Evolutionary conservation across 2,113 vertebrate species (phyloP).

Genomic region (Aegotheles bennettii): DNA sequence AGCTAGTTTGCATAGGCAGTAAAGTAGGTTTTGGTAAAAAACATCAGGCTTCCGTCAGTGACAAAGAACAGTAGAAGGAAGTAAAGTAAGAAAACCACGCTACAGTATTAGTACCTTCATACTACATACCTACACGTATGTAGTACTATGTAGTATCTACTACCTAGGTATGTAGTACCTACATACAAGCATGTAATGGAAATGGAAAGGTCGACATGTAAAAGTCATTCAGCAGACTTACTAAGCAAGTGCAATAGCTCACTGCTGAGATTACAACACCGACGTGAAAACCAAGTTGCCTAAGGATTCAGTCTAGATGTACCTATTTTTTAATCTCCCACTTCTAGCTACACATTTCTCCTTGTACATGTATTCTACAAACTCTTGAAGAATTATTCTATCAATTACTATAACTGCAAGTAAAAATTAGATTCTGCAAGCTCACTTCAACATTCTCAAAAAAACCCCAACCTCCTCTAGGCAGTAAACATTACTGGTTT

Average conservation of each 20-base stretch:
- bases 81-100: background rate
- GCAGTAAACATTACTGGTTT: background rate
- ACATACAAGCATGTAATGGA: background rate
- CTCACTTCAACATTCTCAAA: background rate
- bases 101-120: background rate
- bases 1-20: background rate
- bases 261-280: background rate
- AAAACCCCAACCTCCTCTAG: background rate
- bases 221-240: background rate
- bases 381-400: background rate
- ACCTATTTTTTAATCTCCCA: background rate
- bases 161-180: too few relatives aligned
- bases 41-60: accelerated
- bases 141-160: too few relatives aligned
- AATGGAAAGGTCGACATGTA: background rate
- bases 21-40: background rate
- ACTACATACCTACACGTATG: too few relatives aligned
- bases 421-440: background rate
- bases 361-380: background rate
- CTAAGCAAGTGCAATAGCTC: background rate
- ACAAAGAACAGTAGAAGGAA: background rate
- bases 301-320: background rate
- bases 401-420: background rate
- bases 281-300: background rate
- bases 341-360: background rate